Conservation (phyloP, 2,888 invertebrate genomes). For the Athripsodes cinereus region DNA sequence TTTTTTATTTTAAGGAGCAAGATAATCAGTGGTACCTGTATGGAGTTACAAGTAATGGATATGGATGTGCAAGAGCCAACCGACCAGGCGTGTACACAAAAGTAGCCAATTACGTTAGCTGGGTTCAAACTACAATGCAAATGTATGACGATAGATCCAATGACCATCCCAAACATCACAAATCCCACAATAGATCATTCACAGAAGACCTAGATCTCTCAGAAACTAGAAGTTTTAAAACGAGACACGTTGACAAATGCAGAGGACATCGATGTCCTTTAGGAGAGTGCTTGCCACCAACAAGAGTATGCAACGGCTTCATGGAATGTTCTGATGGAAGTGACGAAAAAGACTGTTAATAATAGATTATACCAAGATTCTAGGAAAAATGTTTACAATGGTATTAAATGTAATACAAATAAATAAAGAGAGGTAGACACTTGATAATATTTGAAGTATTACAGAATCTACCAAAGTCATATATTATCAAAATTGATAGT, state of each 20-base stretch:
- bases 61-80: conserved; percentile 72
- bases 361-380: not conserved
- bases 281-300: conserved; percentile 66
- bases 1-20: conserved; percentile 36
- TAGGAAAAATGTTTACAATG: not conserved
- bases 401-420: no score
- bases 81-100: conserved; percentile 78
- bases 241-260: conserved; percentile 41
- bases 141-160: conserved; percentile 33
- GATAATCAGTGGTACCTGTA: conserved; percentile 46
- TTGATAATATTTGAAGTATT: not conserved
- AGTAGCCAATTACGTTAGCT: conserved; percentile 65
- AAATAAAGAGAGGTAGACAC: not conserved
- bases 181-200: conserved; percentile 36
- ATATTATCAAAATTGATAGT: not conserved
- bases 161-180: conserved; percentile 29
- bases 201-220: conserved; percentile 43
- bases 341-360: conserved; percentile 58
- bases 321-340: conserved; percentile 73
- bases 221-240: conserved; percentile 38
- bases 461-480: not conserved
- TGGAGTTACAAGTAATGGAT: conserved; percentile 75
- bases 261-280: conserved; percentile 68
- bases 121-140: conserved; percentile 58
- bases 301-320: conserved; percentile 69